Base-by-base conservation (phyloP, 2,888 invertebrate species). In the Bembecia ichneumoniformis region DNA sequence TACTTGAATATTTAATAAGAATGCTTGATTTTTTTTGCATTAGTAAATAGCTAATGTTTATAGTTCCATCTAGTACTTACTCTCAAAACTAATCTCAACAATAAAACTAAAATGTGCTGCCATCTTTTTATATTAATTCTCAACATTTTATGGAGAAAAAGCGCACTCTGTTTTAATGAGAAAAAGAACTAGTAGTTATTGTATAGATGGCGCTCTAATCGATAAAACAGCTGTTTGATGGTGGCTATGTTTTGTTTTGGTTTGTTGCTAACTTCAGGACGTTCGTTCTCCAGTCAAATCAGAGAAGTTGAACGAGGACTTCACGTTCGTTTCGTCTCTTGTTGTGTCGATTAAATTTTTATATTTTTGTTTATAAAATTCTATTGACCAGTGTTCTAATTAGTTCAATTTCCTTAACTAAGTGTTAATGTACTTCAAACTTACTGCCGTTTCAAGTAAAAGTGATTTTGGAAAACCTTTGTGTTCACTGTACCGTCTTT, bases 201-300 rank as follows among this genome's bases (percentile, higher is more conserved):
- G 20, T 51, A 53, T 35, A 66, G 67, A 64, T 65, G 65, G 40
- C 63, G 56, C 55, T 59, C 50, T 36, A 2, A 55, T 53, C 49
- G 49, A 40, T 3, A 45, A 59, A 80, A 73, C 80, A 82, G 82
- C 81, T 81, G 79, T 74, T 74, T 55, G 52, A 52, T 57, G 56
- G 64, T 57, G 56, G 64, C 62, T 53, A 64, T 73, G 68, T 73
- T 71, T 75, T 73, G 64, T 62, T 68, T 71, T 62, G 55, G 60
- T 58, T 66, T 66, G 69, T 58, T 59, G 64, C 64, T 59, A 77
- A 75, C 77, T 80, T 81, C 80, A 77, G 61, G 53, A 57, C 58
- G 56, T 56, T 60, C 62, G 54, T 55, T 54, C 53, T 52, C 58
- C 63, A 63, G 57, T 59, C 51, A 55, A 53, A 52, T 34, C 49